Evolutionary conservation across 2,888 invertebrate genomes (phyloP).

Genomic region (Latheticus oryzae): DNA sequence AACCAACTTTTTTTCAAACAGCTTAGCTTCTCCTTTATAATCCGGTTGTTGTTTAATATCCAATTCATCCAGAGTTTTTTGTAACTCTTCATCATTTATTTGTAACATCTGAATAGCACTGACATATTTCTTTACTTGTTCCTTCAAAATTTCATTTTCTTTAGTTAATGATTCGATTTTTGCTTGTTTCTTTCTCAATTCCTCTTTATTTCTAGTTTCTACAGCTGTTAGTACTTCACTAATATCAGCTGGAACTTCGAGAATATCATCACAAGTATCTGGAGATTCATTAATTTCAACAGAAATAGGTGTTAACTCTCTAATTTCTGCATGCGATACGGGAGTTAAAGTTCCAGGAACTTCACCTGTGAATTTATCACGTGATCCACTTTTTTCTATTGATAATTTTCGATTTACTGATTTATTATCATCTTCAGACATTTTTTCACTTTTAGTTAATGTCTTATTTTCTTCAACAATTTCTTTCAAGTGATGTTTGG

Average conservation of each 20-base stretch:
- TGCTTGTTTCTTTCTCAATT: constrained; percentile 56
- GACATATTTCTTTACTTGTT: constrained; percentile 87
- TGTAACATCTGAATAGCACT: constrained; percentile 89
- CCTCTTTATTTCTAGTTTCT: constrained; percentile 61
- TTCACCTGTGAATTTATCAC: constrained; percentile 54
- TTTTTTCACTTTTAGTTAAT: constrained; percentile 10
- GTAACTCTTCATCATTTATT: constrained; percentile 62
- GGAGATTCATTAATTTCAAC: constrained; percentile 58
- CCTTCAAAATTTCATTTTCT: constrained; percentile 86
- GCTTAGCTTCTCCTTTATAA: constrained; percentile 77
- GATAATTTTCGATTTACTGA: constrained; percentile 53
- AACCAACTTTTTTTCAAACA: constrained; percentile 87
- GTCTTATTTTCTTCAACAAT: constrained; percentile 46
- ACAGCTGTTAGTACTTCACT: constrained; percentile 61
- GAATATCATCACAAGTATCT: constrained; percentile 57
- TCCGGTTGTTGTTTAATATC: constrained; percentile 64
- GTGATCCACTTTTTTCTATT: constrained; percentile 60
- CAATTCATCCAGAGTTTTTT: constrained; percentile 58
- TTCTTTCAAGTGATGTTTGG: constrained; percentile 38
- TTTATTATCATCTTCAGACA: constrained; percentile 25
- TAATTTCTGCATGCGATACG: constrained; percentile 63
- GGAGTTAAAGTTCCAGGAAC: constrained; percentile 65
- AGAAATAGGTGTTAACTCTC: constrained; percentile 67
- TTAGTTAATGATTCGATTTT: constrained; percentile 63
- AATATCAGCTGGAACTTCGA: constrained; percentile 62